phyloP scores from a whole-genome alignment of 2,797 vertebrate genomes.

The Phoeniculus purpureus region DNA sequence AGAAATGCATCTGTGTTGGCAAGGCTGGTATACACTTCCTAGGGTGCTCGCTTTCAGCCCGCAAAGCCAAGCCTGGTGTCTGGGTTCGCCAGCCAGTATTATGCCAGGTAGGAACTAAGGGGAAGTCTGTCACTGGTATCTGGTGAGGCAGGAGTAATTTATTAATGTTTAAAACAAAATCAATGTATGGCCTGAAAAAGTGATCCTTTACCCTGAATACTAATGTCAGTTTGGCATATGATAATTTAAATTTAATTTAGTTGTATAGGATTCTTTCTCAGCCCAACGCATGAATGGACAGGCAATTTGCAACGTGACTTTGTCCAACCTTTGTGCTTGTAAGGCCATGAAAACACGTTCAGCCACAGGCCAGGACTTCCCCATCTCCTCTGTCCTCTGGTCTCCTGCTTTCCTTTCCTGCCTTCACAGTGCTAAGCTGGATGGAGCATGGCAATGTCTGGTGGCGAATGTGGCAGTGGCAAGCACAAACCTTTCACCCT shows the following conservation, averaged over 20 bases:
- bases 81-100: background rate
- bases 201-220: slow-evolving; percentile 43
- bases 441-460: slow-evolving; percentile 43
- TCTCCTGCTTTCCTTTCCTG: slow-evolving; percentile 44
- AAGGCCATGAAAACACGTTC: background rate
- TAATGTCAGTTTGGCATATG: slow-evolving; percentile 52
- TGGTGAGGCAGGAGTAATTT: background rate
- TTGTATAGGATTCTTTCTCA: slow-evolving; percentile 40
- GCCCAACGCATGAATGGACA: slow-evolving; percentile 47
- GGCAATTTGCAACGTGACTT: slow-evolving; percentile 54
- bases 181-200: slow-evolving; percentile 35
- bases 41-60: background rate
- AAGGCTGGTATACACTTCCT: background rate
- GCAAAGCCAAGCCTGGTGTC: background rate
- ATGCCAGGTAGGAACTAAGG: background rate
- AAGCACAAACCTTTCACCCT: slow-evolving; percentile 45
- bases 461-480: slow-evolving; percentile 45
- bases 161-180: slow-evolving; percentile 48
- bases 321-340: slow-evolving; percentile 43
- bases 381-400: background rate
- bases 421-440: slow-evolving; percentile 45
- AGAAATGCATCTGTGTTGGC: background rate
- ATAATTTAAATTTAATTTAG: slow-evolving; percentile 62
- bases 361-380: slow-evolving; percentile 35
- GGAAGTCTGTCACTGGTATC: background rate